Base-by-base conservation (phyloP, 2,888 invertebrate genomes). In the Ditula angustiorana region DNA sequence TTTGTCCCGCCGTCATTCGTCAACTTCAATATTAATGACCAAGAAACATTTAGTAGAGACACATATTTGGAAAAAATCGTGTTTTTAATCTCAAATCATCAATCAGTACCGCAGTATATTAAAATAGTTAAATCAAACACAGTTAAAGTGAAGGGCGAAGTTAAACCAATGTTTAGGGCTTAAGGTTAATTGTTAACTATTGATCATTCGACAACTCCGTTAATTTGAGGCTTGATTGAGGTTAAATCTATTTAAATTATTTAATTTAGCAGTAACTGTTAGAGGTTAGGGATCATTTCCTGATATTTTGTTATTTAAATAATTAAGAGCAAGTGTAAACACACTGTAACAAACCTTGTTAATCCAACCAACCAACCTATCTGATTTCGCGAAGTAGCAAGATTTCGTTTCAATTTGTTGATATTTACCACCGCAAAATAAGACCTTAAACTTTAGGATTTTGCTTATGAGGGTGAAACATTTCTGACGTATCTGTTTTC, bases 151-250 rank as follows among this genome's bases (percentile, higher is more conserved):
- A 57, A 62, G 49, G 62, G 62, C 49, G 37, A 13, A n/a, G 13
- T 33, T 37, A 30, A 56, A n/a, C 28, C 21, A n/a, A 41, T 24
- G 8, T 19, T 24, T 41, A 23, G 2, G 35, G 16, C 56, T 13
- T 24, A 57, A 57, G 62, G 56, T 62, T 62, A 62, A 56, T 62
- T 41, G 37, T 57, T 62, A 21, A 47, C 61, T 55, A 49, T 19
- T 41, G 62, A 46, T 47, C 58, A 58, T 49, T 55, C 41, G 28
- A 5, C 19, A 56, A 5, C 16, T 13, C 35, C 24, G 24, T 37
- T 55, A 37, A 49, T 49, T 55, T 11, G 26, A 46, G 47, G 37
- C 8, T 11, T 62, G 37, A 56, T 61, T 47, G 61, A 56, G 41
- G 46, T 46, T 53, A 44, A 10, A 30, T 11, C 30, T 30, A 50